Evolutionary conservation across 2,113 vertebrate species (phyloP).

Genomic region (Callochromis pleurospilus): DNA sequence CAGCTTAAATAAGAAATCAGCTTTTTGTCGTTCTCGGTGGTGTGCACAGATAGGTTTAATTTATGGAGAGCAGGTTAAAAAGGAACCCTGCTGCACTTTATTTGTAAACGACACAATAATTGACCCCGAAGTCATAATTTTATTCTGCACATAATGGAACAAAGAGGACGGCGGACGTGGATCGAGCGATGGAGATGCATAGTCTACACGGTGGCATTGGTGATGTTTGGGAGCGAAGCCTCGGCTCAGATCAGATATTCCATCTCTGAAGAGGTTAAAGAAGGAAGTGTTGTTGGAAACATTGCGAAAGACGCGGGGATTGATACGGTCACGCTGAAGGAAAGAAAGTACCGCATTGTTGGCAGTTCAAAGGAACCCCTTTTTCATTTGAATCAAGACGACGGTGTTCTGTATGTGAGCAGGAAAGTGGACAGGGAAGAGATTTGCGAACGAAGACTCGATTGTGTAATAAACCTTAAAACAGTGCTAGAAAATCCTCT

Average conservation of each 20-base stretch:
- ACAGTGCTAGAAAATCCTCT: slow-evolving; percentile 50
- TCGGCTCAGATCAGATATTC: slow-evolving; percentile 57
- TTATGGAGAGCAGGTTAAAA: neutral
- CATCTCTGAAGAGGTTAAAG: slow-evolving; percentile 51
- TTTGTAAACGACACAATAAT: neutral
- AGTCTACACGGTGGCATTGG: neutral
- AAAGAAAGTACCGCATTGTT: slow-evolving; percentile 54
- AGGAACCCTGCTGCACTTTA: neutral
- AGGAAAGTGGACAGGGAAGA: slow-evolving; percentile 55
- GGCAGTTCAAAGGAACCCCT: slow-evolving; percentile 28
- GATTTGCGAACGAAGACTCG: slow-evolving; percentile 34
- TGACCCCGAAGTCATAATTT: neutral
- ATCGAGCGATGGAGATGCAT: neutral
- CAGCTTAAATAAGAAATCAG: neutral
- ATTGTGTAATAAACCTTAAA: slow-evolving; percentile 54
- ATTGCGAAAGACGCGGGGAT: slow-evolving; percentile 60
- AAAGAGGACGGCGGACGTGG: neutral
- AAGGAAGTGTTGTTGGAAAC: slow-evolving; percentile 54
- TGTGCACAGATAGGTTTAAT: neutral
- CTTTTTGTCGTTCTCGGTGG: neutral
- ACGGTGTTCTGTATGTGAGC: slow-evolving; percentile 49
- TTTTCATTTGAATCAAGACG: slow-evolving; percentile 44
- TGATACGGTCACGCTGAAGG: slow-evolving; percentile 19
- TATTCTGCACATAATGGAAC: slow-evolving; percentile 1
- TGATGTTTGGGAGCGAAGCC: slow-evolving; percentile 20